Conservation (phyloP, 2,888 invertebrate species). For the Willowsia nigromaculata region DNA sequence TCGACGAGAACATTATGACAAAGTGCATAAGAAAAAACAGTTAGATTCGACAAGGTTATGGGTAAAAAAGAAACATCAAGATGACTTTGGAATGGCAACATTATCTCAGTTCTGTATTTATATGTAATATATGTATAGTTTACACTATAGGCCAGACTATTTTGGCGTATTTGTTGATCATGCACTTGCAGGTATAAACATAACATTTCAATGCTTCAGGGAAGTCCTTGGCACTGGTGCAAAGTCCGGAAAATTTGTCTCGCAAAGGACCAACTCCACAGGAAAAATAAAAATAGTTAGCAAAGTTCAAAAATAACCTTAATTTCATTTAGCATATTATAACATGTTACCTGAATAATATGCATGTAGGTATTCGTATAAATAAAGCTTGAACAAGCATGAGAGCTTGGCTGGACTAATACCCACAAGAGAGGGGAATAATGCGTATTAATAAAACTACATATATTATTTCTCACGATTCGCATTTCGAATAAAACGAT, state of each 20-base stretch:
- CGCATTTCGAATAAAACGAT: background rate
- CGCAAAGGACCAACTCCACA: background rate
- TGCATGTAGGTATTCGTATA: background rate
- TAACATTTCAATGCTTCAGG: background rate
- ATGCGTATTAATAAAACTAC: background rate
- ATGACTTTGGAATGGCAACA: background rate
- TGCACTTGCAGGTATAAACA: background rate
- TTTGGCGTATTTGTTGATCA: background rate
- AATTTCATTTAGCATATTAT: too few relatives aligned
- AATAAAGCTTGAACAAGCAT: background rate
- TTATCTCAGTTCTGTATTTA: background rate
- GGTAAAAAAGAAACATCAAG: background rate
- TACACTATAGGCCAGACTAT: background rate
- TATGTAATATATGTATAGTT: background rate
- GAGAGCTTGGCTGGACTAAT: too few relatives aligned
- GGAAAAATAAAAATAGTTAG: background rate
- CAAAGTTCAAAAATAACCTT: too few relatives aligned
- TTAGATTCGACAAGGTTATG: background rate
- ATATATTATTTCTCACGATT: background rate
- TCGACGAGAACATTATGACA: background rate
- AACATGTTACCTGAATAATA: background rate
- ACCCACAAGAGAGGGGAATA: background rate
- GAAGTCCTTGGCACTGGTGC: background rate
- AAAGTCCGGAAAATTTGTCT: background rate
- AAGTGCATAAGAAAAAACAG: background rate